phyloP scores from a whole-genome alignment of 2,888 invertebrate species.

The Caenorhabditis plicata region DNA sequence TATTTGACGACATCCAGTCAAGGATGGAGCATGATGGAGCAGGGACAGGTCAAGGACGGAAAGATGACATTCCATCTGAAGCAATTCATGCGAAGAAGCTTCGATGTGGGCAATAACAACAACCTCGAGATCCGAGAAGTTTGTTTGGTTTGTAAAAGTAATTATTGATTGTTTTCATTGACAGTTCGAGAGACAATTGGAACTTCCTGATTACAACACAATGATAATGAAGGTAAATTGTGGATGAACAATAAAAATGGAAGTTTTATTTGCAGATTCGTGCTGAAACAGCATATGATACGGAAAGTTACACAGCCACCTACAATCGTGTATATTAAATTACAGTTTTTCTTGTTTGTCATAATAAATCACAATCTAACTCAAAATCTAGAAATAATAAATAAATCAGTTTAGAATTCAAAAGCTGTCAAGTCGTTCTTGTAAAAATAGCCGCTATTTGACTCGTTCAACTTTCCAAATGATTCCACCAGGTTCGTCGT shows the following conservation, averaged over 20 bases:
- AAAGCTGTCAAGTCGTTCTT: slow-evolving; percentile 14
- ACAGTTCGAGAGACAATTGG: slow-evolving; percentile 61
- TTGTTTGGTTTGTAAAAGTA: background rate
- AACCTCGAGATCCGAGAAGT: slow-evolving; percentile 62
- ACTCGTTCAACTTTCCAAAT: slow-evolving; percentile 12
- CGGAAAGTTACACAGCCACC: slow-evolving; percentile 58
- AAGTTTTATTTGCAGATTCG: slow-evolving; percentile 35
- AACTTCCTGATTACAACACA: slow-evolving; percentile 58
- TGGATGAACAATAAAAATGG: background rate
- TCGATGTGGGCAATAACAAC: slow-evolving; percentile 57
- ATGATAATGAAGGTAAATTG: slow-evolving; percentile 51
- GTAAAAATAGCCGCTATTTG: slow-evolving; percentile 27
- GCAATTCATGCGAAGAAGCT: slow-evolving; percentile 61
- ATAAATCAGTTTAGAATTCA: background rate
- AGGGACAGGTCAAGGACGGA: slow-evolving; percentile 60
- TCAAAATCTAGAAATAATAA: no score
- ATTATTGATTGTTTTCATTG: slow-evolving; percentile 3
- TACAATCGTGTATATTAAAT: slow-evolving; percentile 44
- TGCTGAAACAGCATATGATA: slow-evolving; percentile 60
- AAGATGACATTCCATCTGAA: slow-evolving; percentile 63
- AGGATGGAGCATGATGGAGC: slow-evolving; percentile 65
- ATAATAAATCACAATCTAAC: no score
- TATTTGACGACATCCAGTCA: slow-evolving; percentile 63
- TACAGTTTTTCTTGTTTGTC: no score
- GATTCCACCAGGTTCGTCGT: slow-evolving; percentile 12